A percentile compares a stretch with the other conserved stretches of the same genome.
Conservation (phyloP, 2,113 vertebrate species). For the Eulacestoma nigropectus region DNA sequence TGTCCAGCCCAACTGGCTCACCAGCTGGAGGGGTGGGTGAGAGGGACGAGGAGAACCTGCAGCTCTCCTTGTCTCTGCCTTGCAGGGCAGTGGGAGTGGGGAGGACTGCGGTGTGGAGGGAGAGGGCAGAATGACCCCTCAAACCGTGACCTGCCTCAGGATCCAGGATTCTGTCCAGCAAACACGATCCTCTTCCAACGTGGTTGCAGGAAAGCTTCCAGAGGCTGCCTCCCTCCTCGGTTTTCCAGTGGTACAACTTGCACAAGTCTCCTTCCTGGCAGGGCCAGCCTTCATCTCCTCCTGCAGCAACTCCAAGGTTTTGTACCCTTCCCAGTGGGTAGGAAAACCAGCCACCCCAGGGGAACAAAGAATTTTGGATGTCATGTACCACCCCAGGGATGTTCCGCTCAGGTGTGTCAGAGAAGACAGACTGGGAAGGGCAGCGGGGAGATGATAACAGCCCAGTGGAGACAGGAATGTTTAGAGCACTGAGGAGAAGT, state of each 20-base stretch:
- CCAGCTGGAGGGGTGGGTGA: not conserved
- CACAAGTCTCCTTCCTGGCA: not conserved
- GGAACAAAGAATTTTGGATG: not conserved
- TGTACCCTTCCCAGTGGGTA: not conserved
- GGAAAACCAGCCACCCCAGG: not conserved
- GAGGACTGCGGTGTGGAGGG: not conserved
- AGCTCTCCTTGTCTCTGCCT: not conserved
- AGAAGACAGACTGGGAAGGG: not conserved
- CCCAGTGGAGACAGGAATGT: not conserved
- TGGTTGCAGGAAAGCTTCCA: not conserved
- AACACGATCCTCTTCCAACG: fast-evolving
- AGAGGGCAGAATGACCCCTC: fast-evolving
- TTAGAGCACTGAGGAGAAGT: not conserved
- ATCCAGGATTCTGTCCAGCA: not conserved
- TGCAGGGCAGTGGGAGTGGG: not conserved
- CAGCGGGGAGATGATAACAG: not conserved
- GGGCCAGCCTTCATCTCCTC: not conserved
- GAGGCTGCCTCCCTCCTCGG: not conserved
- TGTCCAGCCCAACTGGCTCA: not conserved
- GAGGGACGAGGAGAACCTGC: not conserved
- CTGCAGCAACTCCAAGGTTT: not conserved
- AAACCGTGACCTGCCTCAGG: not conserved
- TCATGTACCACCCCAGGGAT: not conserved
- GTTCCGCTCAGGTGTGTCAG: not conserved
- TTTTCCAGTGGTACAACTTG: not conserved